Base-by-base conservation (phyloP, 2,888 invertebrate genomes). In the Papilio protenor region DNA sequence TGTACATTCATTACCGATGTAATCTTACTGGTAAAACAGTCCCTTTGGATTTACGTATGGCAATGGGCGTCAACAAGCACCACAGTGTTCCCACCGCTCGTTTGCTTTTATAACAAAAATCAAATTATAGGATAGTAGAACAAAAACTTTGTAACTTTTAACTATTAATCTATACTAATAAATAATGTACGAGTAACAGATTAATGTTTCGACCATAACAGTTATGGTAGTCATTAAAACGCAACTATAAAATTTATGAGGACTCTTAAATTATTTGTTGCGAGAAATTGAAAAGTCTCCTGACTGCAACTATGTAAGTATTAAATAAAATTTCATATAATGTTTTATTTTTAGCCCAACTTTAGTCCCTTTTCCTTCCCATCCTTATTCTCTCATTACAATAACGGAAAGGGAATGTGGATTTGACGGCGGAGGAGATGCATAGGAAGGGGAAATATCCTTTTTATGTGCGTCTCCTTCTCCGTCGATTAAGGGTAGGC, bases 191-290 rank as follows among this genome's bases (percentile, higher is more conserved):
- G 4, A 18, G 16, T 33, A 4, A 23, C 27, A 61, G 61, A 66
- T 66, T 66, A 66, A 66, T 66, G 45, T 66, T 11, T 21, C n/a
- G n/a, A 18, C 18, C 33, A 33, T 45, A 45, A n/a, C n/a, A 45
- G 45, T 66, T 40, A 66, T 66, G 45, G 12, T 2, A 40, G 66
- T 66, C 40, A 66, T 66, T 21, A 66, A n/a, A 66, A 11, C 21
- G n/a, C 66, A 21, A 45, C 40, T 40, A 66, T 16, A 27, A 61
- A 40, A 45, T 66, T 66, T 66, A 66, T 45, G 66, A 18, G 66
- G 21, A n/a, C 66, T 66, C n/a, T 66, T 66, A 66, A 33, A 66
- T 45, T 66, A 45, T 45, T 66, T 45, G 66, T 66, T 66, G 45
- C n/a, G n/a, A 45, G 66, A 66, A 66, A 66, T 66, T 66, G 40